Conservation (phyloP, 1,140 invertebrate genomes). For the Sinonovacula constricta region DNA sequence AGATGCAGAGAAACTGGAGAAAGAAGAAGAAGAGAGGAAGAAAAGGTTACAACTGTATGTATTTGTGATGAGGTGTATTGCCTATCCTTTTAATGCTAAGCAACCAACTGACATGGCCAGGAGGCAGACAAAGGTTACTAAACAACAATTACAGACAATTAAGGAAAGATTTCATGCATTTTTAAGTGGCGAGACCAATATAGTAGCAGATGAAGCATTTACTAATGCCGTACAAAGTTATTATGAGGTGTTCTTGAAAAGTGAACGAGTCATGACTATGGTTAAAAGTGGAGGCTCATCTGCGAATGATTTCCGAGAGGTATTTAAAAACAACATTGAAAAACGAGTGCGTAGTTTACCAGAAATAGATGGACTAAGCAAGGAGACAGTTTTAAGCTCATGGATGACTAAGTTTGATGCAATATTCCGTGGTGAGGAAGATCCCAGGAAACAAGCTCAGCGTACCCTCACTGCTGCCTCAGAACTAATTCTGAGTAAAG, state of each 20-base stretch:
- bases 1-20: constrained; percentile 75
- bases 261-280: constrained; percentile 96
- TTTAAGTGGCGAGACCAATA: constrained; percentile 89
- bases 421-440: constrained; percentile 92
- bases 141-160: constrained; percentile 96
- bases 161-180: constrained; percentile 94
- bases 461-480: constrained; percentile 75
- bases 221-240: constrained; percentile 99
- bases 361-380: constrained; percentile 99
- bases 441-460: constrained; percentile 77
- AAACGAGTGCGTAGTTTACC: constrained; percentile 97
- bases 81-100: constrained; percentile 99
- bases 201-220: constrained; percentile 99
- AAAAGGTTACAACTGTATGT: constrained; percentile 94
- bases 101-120: constrained; percentile 98
- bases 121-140: constrained; percentile 89
- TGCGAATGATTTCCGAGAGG: constrained; percentile 98
- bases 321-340: constrained; percentile 97
- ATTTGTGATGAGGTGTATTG: constrained; percentile 98
- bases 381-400: constrained; percentile 98
- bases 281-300: constrained; percentile 98
- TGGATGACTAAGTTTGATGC: constrained; percentile 99
- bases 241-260: constrained; percentile 97
- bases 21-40: constrained; percentile 77
- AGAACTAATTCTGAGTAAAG: constrained; percentile 79